Evolutionary conservation across 2,113 vertebrate species (phyloP).

Genomic region (Axis porcinus): DNA sequence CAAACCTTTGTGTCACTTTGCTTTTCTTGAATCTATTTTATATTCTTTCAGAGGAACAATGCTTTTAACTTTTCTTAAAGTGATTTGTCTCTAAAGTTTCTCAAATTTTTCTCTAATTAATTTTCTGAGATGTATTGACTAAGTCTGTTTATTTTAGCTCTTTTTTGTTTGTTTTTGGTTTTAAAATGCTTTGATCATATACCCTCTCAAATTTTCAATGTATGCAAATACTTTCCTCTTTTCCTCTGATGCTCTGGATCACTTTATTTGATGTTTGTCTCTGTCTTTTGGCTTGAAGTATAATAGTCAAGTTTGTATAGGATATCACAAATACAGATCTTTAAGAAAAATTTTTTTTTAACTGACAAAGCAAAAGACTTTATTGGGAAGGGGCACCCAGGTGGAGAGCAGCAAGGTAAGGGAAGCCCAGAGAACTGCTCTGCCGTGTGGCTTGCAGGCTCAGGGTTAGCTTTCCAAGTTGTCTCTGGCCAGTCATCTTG

Average conservation of each 20-base stretch:
- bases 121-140: not conserved
- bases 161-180: not conserved
- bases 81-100: not conserved
- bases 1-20: not conserved
- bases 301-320: not conserved
- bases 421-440: not conserved
- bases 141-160: not conserved
- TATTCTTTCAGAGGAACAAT: not conserved
- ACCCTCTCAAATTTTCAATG: not conserved
- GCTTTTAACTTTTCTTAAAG: not conserved
- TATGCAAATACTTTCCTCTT: not conserved
- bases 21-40: not conserved
- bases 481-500: not conserved
- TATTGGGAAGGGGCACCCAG: not conserved
- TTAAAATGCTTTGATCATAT: not conserved
- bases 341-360: not conserved
- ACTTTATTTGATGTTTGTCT: conserved; percentile 7
- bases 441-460: not conserved
- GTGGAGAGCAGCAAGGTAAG: not conserved
- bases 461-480: not conserved
- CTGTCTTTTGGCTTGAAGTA: conserved; percentile 27
- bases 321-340: not conserved
- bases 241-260: not conserved
- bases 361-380: not conserved
- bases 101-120: not conserved